Evolutionary conservation across 2,888 invertebrate species (phyloP), one percentile per base, ranked within the genome.

Genomic region (Parascotia fuliginaria): DNA sequence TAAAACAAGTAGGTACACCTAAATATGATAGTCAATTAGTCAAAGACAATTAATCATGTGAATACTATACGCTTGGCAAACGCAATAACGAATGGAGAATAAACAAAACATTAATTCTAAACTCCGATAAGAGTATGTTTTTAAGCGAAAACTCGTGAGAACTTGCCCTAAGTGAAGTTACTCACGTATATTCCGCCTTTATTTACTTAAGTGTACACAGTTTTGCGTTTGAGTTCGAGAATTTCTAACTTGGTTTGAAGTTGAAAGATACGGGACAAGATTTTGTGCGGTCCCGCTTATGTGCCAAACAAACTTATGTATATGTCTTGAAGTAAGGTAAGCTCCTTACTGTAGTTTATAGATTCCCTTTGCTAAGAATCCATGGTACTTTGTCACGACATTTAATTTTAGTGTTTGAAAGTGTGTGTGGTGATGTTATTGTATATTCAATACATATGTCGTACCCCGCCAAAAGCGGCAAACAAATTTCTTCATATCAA

Each of bases 131-230:
- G 39, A 60, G 53, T 31, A 12, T 56, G 60, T 62, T 52, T 24
- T 67, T 19, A 11, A 42, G 42, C 32, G n/a, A 19, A 45, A 59
- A 63, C 49, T 58, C 47, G 36, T 42, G 41, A 32, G 27, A 11
- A 63, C 44, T 41, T 2, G 22, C 36, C 7, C 36, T 39, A 43
- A 65, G 47, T 58, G 44, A 65, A 41, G 55, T 45, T 41, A 43
- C 16, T 29, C 54, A 49, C 38, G 46, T 41, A 13, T 29, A 50
- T 22, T 24, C 42, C 42, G 56, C 56, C 57, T 69, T 69, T 75
- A 71, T 76, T 70, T 70, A 71, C 65, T 63, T 64, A 46, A 60
- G 52, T 59, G 57, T 60, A 60, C 51, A 52, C 42, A 60, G 71
- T 57, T 66, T 68, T 36, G 52, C 44, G 70, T 72, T 70, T 62